Percentiles rank a stretch among this genome's conserved stretches.
phyloP scores from a whole-genome alignment of 2,113 vertebrate genomes.

The Dromaius novaehollandiae region DNA sequence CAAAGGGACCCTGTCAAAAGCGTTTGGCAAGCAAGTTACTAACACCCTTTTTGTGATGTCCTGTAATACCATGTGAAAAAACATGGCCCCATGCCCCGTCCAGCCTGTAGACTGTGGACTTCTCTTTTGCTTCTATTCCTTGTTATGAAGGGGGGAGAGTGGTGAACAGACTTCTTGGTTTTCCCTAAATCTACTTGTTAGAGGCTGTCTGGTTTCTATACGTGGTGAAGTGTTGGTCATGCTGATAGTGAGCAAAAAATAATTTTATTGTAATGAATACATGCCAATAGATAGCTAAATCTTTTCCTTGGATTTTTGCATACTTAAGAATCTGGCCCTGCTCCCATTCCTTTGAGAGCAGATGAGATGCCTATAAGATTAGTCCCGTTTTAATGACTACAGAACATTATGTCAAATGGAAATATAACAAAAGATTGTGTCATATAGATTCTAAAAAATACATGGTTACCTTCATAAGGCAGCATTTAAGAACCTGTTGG shows the following conservation, averaged over 20 bases:
- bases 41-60: neutral
- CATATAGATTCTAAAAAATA: neutral
- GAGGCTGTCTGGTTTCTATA: neutral
- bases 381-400: conserved; percentile 18
- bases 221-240: neutral
- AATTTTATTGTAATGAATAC: conserved; percentile 54
- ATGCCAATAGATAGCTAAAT: conserved; percentile 53
- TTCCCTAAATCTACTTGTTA: neutral
- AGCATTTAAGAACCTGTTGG: conserved; percentile 31
- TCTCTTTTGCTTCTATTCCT: neutral
- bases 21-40: neutral
- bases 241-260: neutral
- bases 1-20: neutral
- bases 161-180: neutral
- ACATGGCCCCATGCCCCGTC: accelerated
- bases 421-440: conserved; percentile 45
- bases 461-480: neutral
- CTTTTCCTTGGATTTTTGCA: conserved; percentile 38
- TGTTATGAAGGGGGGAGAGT: neutral
- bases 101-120: neutral
- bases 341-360: conserved; percentile 6
- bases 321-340: neutral
- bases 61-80: neutral
- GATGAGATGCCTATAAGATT: conserved; percentile 42
- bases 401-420: conserved; percentile 10